A percentile compares a stretch with the other conserved stretches of the same genome.
phyloP scores from a whole-genome alignment of 2,113 vertebrate species.

The Paramormyrops kingsleyae region DNA sequence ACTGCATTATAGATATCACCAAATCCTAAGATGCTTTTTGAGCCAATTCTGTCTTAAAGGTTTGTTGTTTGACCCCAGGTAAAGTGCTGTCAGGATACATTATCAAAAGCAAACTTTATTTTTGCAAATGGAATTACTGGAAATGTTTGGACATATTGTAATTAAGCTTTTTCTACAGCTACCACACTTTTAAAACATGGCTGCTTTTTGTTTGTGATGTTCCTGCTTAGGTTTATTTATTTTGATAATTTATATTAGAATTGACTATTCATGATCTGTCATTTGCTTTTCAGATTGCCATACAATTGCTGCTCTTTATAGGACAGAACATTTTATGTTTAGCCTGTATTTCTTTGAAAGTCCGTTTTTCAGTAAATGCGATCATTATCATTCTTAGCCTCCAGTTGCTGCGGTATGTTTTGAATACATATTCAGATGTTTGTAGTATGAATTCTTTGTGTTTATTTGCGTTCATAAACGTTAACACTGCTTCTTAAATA shows the following conservation, averaged over 20 bases:
- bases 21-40: conserved; percentile 38
- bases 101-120: conserved; percentile 19
- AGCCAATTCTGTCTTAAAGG: conserved; percentile 24
- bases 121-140: conserved; percentile 28
- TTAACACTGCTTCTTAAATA: conserved; percentile 43
- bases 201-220: conserved; percentile 36
- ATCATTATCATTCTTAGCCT: conserved; percentile 15
- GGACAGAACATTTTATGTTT: conserved; percentile 15
- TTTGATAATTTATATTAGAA: conserved; percentile 43
- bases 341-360: conserved; percentile 20
- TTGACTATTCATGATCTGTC: conserved; percentile 26
- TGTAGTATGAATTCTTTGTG: conserved; percentile 26
- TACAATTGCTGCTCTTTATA: conserved; percentile 26
- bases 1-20: conserved; percentile 40
- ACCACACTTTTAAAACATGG: conserved; percentile 29
- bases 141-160: conserved; percentile 29
- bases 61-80: conserved; percentile 17
- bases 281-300: conserved; percentile 9
- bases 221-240: conserved; percentile 45
- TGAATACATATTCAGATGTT: conserved; percentile 15
- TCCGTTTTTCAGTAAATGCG: conserved; percentile 16
- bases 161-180: conserved; percentile 27
- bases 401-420: not conserved
- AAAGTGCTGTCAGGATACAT: conserved; percentile 20
- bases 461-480: conserved; percentile 27